Evolutionary conservation across 1,140 invertebrate genomes (phyloP).

Genomic region (Diploscapter pachys): DNA sequence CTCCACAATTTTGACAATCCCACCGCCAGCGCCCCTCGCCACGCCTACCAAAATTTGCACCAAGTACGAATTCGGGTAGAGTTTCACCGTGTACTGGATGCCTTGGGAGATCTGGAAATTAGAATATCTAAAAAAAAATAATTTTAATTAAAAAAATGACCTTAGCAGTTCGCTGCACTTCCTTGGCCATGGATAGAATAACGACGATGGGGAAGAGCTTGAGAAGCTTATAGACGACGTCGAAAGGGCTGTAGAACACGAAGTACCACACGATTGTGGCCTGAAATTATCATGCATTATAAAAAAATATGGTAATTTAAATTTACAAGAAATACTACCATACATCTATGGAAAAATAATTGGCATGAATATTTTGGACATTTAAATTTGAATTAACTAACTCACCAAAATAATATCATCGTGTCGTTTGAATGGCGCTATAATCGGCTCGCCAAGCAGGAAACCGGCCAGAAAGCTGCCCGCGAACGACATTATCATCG

Average conservation of each 20-base stretch:
- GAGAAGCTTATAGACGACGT: slow-evolving; percentile 88
- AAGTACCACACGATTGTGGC: slow-evolving; percentile 74
- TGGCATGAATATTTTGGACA: background rate
- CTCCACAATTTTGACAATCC: slow-evolving; percentile 84
- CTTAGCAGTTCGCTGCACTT: slow-evolving; percentile 89
- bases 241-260: slow-evolving; percentile 96
- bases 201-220: slow-evolving; percentile 94
- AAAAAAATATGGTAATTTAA: slow-evolving; percentile 7
- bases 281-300: slow-evolving; percentile 20
- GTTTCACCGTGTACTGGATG: slow-evolving; percentile 86
- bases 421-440: slow-evolving; percentile 88
- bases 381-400: background rate
- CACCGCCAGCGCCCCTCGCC: slow-evolving; percentile 75
- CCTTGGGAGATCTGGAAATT: slow-evolving; percentile 62
- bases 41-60: slow-evolving; percentile 78
- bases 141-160: background rate
- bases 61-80: slow-evolving; percentile 92
- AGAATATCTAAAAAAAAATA: background rate
- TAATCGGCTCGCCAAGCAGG: slow-evolving; percentile 86
- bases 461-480: slow-evolving; percentile 83
- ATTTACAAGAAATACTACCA: background rate
- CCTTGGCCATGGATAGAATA: slow-evolving; percentile 85
- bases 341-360: background rate
- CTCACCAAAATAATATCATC: slow-evolving; percentile 79
- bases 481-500: slow-evolving; percentile 90